Evolutionary conservation across 2,113 vertebrate genomes (phyloP).

Genomic region (Triplophysa dalaica): DNA sequence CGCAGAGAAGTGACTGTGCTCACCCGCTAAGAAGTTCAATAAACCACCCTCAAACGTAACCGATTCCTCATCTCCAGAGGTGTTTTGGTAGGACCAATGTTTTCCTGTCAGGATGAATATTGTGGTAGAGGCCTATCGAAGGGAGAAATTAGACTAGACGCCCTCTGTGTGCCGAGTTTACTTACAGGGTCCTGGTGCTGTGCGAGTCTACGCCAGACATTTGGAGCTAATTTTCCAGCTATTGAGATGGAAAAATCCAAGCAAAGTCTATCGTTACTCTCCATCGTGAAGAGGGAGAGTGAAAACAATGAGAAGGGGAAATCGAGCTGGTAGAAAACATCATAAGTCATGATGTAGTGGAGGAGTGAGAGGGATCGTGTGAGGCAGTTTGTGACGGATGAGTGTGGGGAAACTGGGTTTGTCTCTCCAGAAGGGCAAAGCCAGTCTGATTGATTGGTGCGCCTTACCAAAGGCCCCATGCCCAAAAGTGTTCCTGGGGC

Average conservation of each 20-base stretch:
- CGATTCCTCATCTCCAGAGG: slow-evolving; percentile 31
- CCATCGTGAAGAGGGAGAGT: slow-evolving; percentile 58
- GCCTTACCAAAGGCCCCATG: slow-evolving; percentile 48
- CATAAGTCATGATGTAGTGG: slow-evolving; percentile 65
- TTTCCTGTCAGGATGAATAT: slow-evolving; percentile 49
- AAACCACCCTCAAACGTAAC: slow-evolving; percentile 43
- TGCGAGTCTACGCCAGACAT: slow-evolving; percentile 68
- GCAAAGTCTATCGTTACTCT: slow-evolving; percentile 69
- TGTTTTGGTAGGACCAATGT: slow-evolving; percentile 49
- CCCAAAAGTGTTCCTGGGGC: slow-evolving; percentile 60
- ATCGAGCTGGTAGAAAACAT: slow-evolving; percentile 65
- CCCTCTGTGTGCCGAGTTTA: slow-evolving; percentile 3
- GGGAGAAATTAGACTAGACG: slow-evolving; percentile 50
- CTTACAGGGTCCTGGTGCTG: slow-evolving; percentile 41
- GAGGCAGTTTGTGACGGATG: slow-evolving; percentile 70
- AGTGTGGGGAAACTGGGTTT: slow-evolving; percentile 55
- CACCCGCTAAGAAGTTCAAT: slow-evolving; percentile 45
- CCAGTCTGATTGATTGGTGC: slow-evolving; percentile 68
- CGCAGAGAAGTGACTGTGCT: slow-evolving; percentile 32
- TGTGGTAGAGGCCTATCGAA: slow-evolving; percentile 45
- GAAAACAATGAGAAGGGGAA: slow-evolving; percentile 65
- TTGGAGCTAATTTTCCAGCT: slow-evolving; percentile 76
- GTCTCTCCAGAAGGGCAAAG: slow-evolving; percentile 70
- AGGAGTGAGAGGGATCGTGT: slow-evolving; percentile 63
- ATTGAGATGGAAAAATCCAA: slow-evolving; percentile 67